Evolutionary conservation across 2,888 invertebrate species (phyloP).

Genomic region (Schrankia costaestrigalis): DNA sequence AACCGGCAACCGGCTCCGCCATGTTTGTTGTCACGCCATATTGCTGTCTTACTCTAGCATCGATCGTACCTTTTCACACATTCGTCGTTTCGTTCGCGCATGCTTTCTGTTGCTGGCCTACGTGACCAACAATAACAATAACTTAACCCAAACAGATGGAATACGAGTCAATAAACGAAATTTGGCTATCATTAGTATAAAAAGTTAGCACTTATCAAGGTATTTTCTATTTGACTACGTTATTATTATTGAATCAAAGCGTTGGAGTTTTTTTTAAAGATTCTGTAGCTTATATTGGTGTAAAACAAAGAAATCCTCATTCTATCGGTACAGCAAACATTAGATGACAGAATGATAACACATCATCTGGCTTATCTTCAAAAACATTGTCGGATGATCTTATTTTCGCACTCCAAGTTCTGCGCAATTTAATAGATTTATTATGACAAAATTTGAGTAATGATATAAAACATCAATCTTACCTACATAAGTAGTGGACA

Average conservation of each 20-base stretch:
- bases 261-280: too few species aligned
- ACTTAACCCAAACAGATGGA: slow-evolving; percentile 57
- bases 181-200: slow-evolving; percentile 26
- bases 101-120: slow-evolving; percentile 56
- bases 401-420: slow-evolving; percentile 23
- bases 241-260: too few species aligned
- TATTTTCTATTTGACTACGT: too few species aligned
- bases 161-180: slow-evolving; percentile 34
- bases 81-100: slow-evolving; percentile 38
- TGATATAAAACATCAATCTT: slow-evolving; percentile 18
- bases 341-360: slow-evolving; percentile 25
- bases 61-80: slow-evolving; percentile 33
- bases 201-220: too few species aligned
- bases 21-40: slow-evolving; percentile 78
- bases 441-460: slow-evolving; percentile 13
- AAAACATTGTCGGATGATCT: slow-evolving; percentile 35
- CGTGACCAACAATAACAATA: slow-evolving; percentile 77
- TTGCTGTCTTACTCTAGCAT: slow-evolving; percentile 49
- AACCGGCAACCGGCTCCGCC: slow-evolving; percentile 74
- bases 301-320: slow-evolving; percentile 16
- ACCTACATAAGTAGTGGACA: too few species aligned
- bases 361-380: slow-evolving; percentile 30
- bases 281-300: slow-evolving; percentile 7
- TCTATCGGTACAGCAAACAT: slow-evolving; percentile 16
- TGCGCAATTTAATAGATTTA: slow-evolving; percentile 19